Conservation (phyloP, 2,113 vertebrate genomes). For the Numenius arquata region DNA sequence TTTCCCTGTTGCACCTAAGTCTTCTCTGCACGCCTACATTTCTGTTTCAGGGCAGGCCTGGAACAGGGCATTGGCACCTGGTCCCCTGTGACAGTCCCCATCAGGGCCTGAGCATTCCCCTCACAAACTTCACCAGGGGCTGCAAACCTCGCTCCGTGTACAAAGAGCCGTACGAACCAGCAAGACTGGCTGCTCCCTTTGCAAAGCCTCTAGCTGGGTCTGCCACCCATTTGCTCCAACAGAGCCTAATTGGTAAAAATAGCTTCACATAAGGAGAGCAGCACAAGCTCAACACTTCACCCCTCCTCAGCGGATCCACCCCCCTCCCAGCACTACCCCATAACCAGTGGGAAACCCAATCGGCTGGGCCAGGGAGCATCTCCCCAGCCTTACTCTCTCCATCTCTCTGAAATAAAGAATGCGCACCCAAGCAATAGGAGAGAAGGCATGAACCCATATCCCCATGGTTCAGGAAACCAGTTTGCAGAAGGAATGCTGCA, state of each 20-base stretch:
- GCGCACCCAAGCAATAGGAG: neutral
- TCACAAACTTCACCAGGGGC: neutral
- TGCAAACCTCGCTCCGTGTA: neutral
- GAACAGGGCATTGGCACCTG: neutral
- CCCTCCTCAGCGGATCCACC: neutral
- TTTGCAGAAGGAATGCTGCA: neutral
- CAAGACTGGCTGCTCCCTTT: neutral
- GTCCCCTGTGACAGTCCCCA: neutral
- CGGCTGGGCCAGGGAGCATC: neutral
- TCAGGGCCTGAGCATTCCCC: neutral
- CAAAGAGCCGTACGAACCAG: neutral
- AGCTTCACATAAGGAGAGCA: neutral
- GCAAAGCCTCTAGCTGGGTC: neutral
- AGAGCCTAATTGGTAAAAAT: neutral
- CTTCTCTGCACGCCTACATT: neutral
- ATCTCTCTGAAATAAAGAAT: neutral
- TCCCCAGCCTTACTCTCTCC: neutral
- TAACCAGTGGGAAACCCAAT: neutral
- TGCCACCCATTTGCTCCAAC: neutral
- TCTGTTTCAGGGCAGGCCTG: neutral
- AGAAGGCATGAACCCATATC: neutral
- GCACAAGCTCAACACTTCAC: neutral
- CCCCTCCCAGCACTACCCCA: neutral
- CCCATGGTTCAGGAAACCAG: neutral
- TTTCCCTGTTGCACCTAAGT: neutral